Evolutionary conservation across 2,888 invertebrate species (phyloP).

Genomic region (Hartigia nigra): DNA sequence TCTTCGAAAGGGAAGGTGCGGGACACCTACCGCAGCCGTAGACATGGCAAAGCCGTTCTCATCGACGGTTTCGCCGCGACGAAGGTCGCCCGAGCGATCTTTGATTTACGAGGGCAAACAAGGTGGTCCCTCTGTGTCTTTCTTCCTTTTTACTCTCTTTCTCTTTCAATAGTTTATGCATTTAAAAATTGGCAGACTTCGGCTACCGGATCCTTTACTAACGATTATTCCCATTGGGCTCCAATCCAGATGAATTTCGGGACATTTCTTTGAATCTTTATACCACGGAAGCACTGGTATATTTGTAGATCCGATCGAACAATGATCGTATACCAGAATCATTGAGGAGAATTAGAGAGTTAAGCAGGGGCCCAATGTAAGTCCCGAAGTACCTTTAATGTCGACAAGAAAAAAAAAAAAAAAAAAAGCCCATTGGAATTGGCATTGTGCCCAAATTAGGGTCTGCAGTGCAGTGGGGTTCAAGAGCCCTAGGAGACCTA

Average conservation of each 20-base stretch:
- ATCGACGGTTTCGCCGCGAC: constrained; percentile 11
- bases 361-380: background rate
- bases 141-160: constrained; percentile 3
- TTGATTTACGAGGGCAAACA: constrained; percentile 43
- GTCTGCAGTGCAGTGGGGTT: background rate
- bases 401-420: background rate
- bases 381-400: background rate
- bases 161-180: background rate
- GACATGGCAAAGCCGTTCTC: constrained; percentile 4
- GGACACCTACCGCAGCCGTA: constrained; percentile 29
- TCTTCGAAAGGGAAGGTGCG: constrained; percentile 22
- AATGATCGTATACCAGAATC: background rate
- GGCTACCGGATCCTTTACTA: background rate
- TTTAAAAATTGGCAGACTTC: background rate
- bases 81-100: constrained; percentile 26
- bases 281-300: background rate
- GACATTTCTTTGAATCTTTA: background rate
- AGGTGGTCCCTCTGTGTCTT: constrained; percentile 34
- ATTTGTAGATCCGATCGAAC: background rate
- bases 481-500: background rate
- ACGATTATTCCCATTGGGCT: background rate
- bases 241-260: background rate
- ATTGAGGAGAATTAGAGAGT: background rate
- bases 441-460: constrained; percentile 6
- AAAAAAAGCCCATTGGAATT: background rate